phyloP scores from a whole-genome alignment of 2,888 invertebrate species.

The Parnassius glacialis region DNA sequence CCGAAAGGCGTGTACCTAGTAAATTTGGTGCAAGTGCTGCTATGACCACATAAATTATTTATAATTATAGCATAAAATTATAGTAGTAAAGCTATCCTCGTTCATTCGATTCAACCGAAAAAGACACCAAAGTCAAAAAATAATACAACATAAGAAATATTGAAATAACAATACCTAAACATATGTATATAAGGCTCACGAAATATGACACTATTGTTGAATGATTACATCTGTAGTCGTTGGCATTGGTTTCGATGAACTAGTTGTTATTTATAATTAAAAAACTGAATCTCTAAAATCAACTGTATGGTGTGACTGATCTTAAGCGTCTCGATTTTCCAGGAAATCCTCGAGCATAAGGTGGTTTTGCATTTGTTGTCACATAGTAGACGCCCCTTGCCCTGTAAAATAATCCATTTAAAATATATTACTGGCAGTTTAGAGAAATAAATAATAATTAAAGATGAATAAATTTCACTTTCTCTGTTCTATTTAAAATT shows the following conservation, averaged over 20 bases:
- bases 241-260: conserved; percentile 18
- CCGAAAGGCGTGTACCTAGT: no score
- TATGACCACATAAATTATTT: no score
- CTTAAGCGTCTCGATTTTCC: conserved; percentile 77
- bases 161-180: no score
- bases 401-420: conserved; percentile 66
- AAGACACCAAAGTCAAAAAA: no score
- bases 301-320: conserved; percentile 61
- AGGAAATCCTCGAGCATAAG: conserved; percentile 92
- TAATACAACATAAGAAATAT: no score
- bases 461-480: no score
- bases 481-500: no score
- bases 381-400: conserved; percentile 93
- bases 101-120: no score
- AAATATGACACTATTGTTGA: conserved; percentile 22
- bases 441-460: no score
- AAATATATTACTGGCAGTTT: background rate
- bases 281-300: conserved; percentile 36
- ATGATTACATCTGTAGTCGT: conserved; percentile 18
- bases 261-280: conserved; percentile 9
- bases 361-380: conserved; percentile 90
- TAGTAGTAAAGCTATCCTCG: no score
- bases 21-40: no score
- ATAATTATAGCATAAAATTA: no score
- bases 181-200: background rate